Conservation (phyloP, 2,888 invertebrate species). For the Agriotes lineatus region DNA sequence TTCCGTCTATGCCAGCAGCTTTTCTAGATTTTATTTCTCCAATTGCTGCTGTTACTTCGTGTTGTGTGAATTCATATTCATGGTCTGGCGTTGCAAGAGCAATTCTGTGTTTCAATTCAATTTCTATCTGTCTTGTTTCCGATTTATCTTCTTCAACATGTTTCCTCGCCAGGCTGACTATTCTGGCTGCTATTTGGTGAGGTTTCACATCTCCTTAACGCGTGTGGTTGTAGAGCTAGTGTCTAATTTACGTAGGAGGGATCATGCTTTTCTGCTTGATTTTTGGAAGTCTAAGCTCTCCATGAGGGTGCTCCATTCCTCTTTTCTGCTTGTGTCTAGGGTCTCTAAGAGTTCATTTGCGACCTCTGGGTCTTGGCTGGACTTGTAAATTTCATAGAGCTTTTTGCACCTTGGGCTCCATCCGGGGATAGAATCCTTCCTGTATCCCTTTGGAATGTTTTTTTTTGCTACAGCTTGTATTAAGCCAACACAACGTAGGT, state of each 20-base stretch:
- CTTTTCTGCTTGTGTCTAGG: conserved; percentile 3
- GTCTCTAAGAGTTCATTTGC: background rate
- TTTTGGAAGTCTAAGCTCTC: background rate
- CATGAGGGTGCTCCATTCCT: background rate
- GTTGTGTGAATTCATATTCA: background rate
- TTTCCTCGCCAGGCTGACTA: background rate
- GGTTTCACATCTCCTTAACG: background rate
- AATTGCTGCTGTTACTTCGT: background rate
- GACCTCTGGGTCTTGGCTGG: background rate
- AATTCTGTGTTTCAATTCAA: background rate
- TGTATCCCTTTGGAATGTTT: background rate
- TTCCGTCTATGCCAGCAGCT: background rate
- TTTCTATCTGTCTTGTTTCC: background rate
- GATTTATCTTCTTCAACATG: background rate
- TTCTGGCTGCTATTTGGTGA: background rate
- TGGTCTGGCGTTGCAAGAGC: background rate
- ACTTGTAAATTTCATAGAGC: background rate
- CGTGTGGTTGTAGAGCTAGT: background rate
- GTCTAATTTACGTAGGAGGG: background rate
- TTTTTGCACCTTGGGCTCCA: background rate
- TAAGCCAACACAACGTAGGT: background rate
- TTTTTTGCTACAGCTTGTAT: background rate
- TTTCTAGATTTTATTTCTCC: background rate
- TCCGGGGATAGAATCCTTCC: background rate
- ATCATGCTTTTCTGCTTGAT: background rate